A percentile compares a stretch with the other conserved stretches of the same genome.
Evolutionary conservation across 35 echinoderm and acorn worm genomes (phyloP).

Genomic region (Lytechinus variegatus): DNA sequence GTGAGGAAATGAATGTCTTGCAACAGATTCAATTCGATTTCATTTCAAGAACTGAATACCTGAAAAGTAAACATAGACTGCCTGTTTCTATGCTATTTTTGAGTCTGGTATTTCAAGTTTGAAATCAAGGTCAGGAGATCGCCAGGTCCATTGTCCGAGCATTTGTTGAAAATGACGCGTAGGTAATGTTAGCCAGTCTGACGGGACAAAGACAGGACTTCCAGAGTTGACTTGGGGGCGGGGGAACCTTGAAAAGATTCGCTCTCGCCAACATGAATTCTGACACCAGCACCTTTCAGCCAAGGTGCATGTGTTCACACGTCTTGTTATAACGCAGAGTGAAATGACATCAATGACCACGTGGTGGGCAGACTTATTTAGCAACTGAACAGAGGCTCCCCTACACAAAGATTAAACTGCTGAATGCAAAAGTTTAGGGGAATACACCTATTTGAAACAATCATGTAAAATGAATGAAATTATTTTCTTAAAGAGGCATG

Average conservation of each 20-base stretch:
- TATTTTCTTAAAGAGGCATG: too few species aligned
- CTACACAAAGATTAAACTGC: not conserved
- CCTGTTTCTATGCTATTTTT: not conserved
- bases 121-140: not conserved
- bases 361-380: not conserved
- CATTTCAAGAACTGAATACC: not conserved
- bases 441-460: too few species aligned
- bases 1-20: constrained; percentile 2
- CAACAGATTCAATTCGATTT: not conserved
- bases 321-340: not conserved
- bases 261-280: not conserved
- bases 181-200: not conserved
- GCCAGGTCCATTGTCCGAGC: not conserved
- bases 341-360: not conserved
- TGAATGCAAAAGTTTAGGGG: too few species aligned
- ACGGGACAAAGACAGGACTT: not conserved
- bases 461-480: too few species aligned
- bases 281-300: not conserved
- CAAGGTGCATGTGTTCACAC: not conserved
- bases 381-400: not conserved
- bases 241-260: constrained; percentile 14
- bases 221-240: constrained; percentile 7
- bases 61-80: not conserved
- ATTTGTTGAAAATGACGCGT: not conserved
- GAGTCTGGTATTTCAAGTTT: constrained; percentile 7